phyloP scores from a whole-genome alignment of 2,888 invertebrate genomes.

The Mongoloraphidia duomilia region DNA sequence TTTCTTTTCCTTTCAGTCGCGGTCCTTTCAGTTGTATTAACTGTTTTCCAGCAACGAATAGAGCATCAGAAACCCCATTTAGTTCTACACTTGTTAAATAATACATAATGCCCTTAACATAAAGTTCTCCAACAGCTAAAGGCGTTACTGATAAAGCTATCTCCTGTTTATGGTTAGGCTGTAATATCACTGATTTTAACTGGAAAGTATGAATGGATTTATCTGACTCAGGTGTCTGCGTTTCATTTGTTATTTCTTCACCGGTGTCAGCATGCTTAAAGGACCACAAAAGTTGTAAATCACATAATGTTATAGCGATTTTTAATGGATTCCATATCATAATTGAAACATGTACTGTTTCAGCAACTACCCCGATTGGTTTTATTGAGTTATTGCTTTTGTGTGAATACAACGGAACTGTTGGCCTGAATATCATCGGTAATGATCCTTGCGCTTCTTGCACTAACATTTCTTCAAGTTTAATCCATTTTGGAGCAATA shows the following conservation, averaged over 20 bases:
- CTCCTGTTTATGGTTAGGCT: constrained; percentile 43
- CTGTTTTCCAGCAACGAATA: constrained; percentile 19
- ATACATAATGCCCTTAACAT: constrained; percentile 43
- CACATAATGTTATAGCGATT: constrained; percentile 51
- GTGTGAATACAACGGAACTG: constrained; percentile 55
- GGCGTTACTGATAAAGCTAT: constrained; percentile 61
- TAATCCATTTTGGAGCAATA: constrained; percentile 41
- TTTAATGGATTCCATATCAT: constrained; percentile 63
- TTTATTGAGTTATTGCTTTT: constrained; percentile 46
- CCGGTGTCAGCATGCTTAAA: constrained; percentile 34
- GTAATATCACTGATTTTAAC: constrained; percentile 38
- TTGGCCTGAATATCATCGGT: constrained; percentile 66
- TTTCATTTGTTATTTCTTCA: constrained; percentile 29
- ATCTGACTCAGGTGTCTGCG: constrained; percentile 25
- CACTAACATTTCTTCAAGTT: constrained; percentile 63
- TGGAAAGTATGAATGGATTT: constrained; percentile 39
- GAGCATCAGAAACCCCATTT: background rate
- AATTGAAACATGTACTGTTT: constrained; percentile 67
- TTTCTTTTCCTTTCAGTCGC: constrained; percentile 32
- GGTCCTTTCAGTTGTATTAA: constrained; percentile 38
- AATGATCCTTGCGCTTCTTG: constrained; percentile 51
- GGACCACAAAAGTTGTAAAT: constrained; percentile 59
- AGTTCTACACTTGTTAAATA: background rate
- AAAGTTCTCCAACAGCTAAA: constrained; percentile 53
- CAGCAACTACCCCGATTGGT: constrained; percentile 62